Evolutionary conservation across 1,140 invertebrate species (phyloP), one percentile per base, ranked within the genome.

Genomic region (Carcinoscorpius rotundicauda): DNA sequence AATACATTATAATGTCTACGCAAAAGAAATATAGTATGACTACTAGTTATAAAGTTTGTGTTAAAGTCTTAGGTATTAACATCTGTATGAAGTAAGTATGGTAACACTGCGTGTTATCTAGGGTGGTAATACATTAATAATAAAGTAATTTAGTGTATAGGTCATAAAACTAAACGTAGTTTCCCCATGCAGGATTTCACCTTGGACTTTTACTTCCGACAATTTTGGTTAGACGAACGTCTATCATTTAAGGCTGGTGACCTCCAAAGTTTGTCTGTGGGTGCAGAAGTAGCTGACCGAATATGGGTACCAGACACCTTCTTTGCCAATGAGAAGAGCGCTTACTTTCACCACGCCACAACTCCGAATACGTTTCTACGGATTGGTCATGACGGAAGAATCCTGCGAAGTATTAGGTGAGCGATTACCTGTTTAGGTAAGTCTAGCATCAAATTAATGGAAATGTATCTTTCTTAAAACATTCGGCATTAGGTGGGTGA

Each of bases 201-300:
- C 67, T 80, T 97, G 83, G 95, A 98, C 83, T 94, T 98, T 83
- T 97, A 97, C 85, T 95, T 97, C 82, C 89, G 94, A 77, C 94
- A 97, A 84, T 93, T 91, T 80, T 97, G 95, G 94, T 93, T 88
- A 75, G 95, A 98, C 80, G 90, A 91, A 69, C 73, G 82, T 57
- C 72, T 84, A 59, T 72, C 74, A 51, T 83, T 82, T 71, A 71
- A 73, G 50, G 72, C 72, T 60, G 70, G 72, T 8, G 75, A 74
- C 56, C 72, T 78, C 55, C 73, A 79, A 53, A 75, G 76, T 52
- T 72, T 81, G 49, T 76, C 72, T 11, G 77, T 82, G 2, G 79
- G 80, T 52, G 77, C 80, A 5, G 81, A 81, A 63, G 80, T 82
- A 68, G 68, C 82, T 58, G 72, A 80, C 10, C 74, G 73, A 69